Percentiles rank a stretch among this genome's conserved stretches.
phyloP scores from a whole-genome alignment of 2,113 vertebrate species.

The Dipodomys ordii region DNA sequence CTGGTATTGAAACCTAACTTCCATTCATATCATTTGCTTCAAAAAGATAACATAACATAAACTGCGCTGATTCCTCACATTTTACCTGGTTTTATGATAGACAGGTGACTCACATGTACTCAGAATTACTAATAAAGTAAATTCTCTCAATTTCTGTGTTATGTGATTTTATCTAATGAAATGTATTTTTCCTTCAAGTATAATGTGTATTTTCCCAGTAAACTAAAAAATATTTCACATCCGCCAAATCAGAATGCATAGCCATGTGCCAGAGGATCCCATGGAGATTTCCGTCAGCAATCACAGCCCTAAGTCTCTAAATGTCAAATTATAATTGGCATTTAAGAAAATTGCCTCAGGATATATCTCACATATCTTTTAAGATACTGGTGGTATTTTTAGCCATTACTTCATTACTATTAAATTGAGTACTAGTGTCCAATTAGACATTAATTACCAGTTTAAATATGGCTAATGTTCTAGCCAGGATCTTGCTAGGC shows the following conservation, averaged over 20 bases:
- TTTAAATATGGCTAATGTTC: slow-evolving; percentile 83
- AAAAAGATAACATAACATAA: background rate
- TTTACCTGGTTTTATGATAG: background rate
- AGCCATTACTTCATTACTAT: slow-evolving; percentile 81
- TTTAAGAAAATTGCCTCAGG: slow-evolving; percentile 82
- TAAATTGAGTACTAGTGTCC: slow-evolving; percentile 82
- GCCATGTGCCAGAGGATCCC: slow-evolving; percentile 53
- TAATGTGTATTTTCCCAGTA: slow-evolving; percentile 48
- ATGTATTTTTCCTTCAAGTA: background rate
- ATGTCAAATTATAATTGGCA: slow-evolving; percentile 81
- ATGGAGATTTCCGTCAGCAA: slow-evolving; percentile 72
- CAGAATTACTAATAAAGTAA: background rate
- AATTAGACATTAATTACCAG: slow-evolving; percentile 85
- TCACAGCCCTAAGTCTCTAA: slow-evolving; percentile 61
- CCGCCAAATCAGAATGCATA: slow-evolving; percentile 57
- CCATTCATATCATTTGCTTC: slow-evolving; percentile 33
- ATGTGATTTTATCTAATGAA: background rate
- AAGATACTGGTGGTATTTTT: slow-evolving; percentile 82
- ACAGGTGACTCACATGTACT: background rate
- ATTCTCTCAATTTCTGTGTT: slow-evolving; percentile 12
- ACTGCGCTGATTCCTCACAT: background rate
- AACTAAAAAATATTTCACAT: slow-evolving; percentile 29
- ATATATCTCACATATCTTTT: slow-evolving; percentile 79
- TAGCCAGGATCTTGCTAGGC: slow-evolving; percentile 77
- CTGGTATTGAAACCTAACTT: background rate